Conservation (phyloP, 1,140 invertebrate genomes). For the Magallana gigas region DNA sequence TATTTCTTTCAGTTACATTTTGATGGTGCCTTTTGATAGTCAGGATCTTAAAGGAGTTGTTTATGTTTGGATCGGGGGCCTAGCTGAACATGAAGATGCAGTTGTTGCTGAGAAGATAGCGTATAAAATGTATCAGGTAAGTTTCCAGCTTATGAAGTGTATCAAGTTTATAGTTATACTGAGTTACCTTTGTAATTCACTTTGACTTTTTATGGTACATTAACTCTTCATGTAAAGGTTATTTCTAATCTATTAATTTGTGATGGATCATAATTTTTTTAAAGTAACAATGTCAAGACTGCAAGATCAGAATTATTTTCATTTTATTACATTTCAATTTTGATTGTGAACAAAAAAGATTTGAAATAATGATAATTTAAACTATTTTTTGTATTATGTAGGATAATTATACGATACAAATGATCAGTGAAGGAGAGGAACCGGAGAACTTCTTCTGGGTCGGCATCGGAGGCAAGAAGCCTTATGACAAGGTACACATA, state of each 20-base stretch:
- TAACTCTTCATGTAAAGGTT: no score
- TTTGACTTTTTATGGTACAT: no score
- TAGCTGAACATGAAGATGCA: constrained; percentile 92
- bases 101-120: constrained; percentile 95
- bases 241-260: no score
- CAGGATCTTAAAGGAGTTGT: constrained; percentile 94
- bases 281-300: no score
- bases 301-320: no score
- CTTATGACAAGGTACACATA: constrained; percentile 86
- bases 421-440: constrained; percentile 96
- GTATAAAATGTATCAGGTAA: constrained; percentile 91
- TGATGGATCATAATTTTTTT: no score
- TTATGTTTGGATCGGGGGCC: constrained; percentile 98
- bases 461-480: constrained; percentile 93
- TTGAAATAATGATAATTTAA: neutral
- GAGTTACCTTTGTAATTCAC: no score
- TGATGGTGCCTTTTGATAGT: constrained; percentile 95
- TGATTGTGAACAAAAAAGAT: neutral
- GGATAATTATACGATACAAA: constrained; percentile 78
- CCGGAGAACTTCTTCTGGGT: constrained; percentile 99
- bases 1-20: constrained; percentile 87
- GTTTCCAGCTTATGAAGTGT: neutral
- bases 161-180: no score
- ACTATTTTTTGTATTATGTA: constrained; percentile 50
- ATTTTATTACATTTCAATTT: neutral